Evolutionary conservation across 2,113 vertebrate species (phyloP).

Genomic region (Heteronetta atricapilla): DNA sequence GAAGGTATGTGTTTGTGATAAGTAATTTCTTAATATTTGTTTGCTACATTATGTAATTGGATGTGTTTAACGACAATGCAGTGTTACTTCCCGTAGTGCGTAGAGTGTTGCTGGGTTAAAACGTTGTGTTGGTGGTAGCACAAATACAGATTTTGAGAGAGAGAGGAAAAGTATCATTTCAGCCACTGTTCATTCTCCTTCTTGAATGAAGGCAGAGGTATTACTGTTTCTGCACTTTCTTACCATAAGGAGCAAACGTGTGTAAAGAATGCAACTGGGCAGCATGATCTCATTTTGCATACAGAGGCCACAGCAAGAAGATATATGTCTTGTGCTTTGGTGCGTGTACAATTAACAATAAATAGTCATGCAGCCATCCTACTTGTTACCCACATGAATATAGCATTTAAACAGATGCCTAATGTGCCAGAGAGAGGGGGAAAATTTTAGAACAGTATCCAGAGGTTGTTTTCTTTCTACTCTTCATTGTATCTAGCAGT

Average conservation of each 20-base stretch:
- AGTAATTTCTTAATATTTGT: neutral
- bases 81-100: neutral
- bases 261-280: rapidly evolving
- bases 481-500: neutral
- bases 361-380: neutral
- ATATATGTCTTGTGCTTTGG: neutral
- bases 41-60: neutral
- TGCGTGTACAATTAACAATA: neutral
- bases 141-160: neutral
- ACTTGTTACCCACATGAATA: neutral
- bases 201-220: neutral
- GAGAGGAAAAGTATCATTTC: neutral
- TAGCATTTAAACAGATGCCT: neutral
- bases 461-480: neutral
- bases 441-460: neutral
- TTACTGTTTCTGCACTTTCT: neutral
- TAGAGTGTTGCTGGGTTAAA: neutral
- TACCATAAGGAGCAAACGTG: neutral
- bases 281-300: neutral
- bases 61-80: neutral
- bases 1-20: neutral
- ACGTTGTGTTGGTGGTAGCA: neutral
- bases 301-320: neutral
- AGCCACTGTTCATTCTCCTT: neutral
- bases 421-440: neutral